These are phyloP conservation scores for Lepisosteus osseus DNA, from an alignment of 2,113 vertebrate species.

Conservation along the genomic window DNA sequence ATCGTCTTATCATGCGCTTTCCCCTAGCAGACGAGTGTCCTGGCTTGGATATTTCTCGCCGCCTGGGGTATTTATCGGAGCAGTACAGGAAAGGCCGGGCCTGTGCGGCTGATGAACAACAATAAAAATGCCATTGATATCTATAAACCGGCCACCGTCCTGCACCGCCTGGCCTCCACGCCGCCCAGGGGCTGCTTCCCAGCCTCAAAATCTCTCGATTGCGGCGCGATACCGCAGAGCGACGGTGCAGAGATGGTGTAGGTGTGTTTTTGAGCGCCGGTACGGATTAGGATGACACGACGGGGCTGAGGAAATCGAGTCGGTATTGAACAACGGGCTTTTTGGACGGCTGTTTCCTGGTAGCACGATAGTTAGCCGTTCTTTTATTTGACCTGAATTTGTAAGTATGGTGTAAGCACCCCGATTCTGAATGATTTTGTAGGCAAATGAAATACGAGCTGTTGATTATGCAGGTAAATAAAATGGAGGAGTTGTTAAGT, in stretches of 20 bases:
- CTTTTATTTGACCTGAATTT: neutral
- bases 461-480: too few relatives aligned
- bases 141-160: neutral
- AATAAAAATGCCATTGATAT: slow-evolving; percentile 19
- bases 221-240: slow-evolving; percentile 53
- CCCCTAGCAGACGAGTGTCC: neutral
- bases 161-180: too few relatives aligned
- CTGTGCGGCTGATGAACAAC: neutral
- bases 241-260: slow-evolving; percentile 61
- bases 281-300: neutral
- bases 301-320: neutral
- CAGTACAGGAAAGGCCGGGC: neutral
- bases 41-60: neutral
- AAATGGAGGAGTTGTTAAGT: too few relatives aligned
- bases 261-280: neutral
- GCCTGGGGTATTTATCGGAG: slow-evolving; percentile 2
- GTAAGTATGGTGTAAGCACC: neutral
- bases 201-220: slow-evolving; percentile 38
- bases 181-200: too few relatives aligned
- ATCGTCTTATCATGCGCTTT: neutral
- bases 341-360: neutral
- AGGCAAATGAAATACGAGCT: too few relatives aligned
- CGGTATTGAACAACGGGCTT: neutral
- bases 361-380: neutral
- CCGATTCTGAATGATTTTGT: too few relatives aligned